phyloP scores from a whole-genome alignment of 2,797 vertebrate genomes.

The Phoebastria nigripes region DNA sequence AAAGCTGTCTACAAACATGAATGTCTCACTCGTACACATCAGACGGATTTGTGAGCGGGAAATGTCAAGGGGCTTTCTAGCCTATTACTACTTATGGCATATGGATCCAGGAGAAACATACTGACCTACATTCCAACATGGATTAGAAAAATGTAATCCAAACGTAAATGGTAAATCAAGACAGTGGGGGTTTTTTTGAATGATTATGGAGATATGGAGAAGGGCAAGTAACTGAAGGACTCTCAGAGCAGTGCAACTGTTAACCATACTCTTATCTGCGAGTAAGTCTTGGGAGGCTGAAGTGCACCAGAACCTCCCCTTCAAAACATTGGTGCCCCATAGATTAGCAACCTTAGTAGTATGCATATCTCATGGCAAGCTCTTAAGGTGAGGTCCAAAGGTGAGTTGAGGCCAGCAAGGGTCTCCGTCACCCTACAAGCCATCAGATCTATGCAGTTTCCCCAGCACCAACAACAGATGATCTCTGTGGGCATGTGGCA shows the following conservation, averaged over 20 bases:
- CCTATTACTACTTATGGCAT: background rate
- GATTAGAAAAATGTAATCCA: background rate
- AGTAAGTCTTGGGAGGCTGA: background rate
- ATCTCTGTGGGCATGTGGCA: fast-evolving
- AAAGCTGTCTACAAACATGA: background rate
- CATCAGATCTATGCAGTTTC: background rate
- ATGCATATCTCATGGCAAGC: background rate
- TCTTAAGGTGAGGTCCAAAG: background rate
- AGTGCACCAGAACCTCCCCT: background rate
- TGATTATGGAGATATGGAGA: background rate
- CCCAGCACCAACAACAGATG: background rate
- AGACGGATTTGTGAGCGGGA: background rate
- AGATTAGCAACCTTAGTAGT: background rate
- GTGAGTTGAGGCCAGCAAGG: background rate
- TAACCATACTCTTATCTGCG: background rate
- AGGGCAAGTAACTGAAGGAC: background rate
- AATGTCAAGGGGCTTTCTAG: background rate
- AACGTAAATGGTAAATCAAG: background rate
- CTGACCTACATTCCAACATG: background rate
- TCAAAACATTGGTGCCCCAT: background rate
- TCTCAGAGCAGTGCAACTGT: background rate
- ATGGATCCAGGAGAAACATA: background rate
- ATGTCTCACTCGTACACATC: background rate
- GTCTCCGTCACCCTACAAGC: background rate
- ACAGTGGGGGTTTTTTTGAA: background rate